Base-by-base conservation (phyloP, 2,888 invertebrate genomes). In the Sclerodermus sp. region DNA sequence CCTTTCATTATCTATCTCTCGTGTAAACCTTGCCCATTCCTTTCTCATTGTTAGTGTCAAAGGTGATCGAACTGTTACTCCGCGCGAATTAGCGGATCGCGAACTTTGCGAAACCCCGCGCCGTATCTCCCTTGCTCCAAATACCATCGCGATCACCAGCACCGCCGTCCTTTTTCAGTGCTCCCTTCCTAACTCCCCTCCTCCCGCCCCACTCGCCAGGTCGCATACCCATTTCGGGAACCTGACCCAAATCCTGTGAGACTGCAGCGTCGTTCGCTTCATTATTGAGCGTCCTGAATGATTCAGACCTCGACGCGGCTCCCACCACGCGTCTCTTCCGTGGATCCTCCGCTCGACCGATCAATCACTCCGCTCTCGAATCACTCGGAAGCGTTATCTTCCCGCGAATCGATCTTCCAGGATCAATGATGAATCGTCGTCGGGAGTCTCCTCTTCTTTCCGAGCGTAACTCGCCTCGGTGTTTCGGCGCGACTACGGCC, bases 241-340 rank as follows among this genome's bases (percentile, higher is more conserved):
- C 52, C 57, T 62, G 67, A 69, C 67, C 68, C 58, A 54, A 61
- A 69, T 69, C 60, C 55, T 49, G 49, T 37, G 13, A 42, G 42
- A 23, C 42, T 55, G 42, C 53, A 54, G 57, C 55, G 53, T 49
- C 56, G 60, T 60, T 64, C 55, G n/a, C 56, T 62, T 57, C 61
- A 58, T 62, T 66, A 65, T 64, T 55, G 60, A 62, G 46, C 49
- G 52, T 44, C 49, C 51, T 60, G 66, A 66, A 66, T 64, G 60
- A 63, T 67, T 67, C 57, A 67, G 55, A 57, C 55, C 55, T 58
- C 58, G 12, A 57, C 48, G 45, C 49, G 46, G 53, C n/a, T 18
- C 43, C 43, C 36, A 29, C 36, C 30, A 36, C 18, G 29, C 42
- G 16, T 18, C 34, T 23, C 46, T 36, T 2, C 8, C 23, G n/a